Evolutionary conservation across 1,140 invertebrate genomes (phyloP).

Genomic region (Copidosoma floridanum): DNA sequence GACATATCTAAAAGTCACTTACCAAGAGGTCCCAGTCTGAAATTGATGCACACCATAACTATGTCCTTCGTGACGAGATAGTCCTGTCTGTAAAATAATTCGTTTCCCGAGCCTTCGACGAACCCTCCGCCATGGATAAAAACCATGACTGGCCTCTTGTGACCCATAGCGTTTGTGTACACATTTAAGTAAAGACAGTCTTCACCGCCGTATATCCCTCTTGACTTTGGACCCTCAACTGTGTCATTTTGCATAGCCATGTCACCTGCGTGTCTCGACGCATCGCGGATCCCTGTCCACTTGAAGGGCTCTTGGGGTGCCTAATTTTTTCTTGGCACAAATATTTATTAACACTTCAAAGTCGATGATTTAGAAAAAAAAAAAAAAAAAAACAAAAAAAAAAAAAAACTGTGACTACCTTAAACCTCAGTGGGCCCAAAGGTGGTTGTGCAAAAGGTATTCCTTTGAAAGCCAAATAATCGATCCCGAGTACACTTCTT

Average conservation of each 20-base stretch:
- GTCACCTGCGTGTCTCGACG: constrained; percentile 5
- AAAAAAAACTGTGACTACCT: constrained; percentile 8
- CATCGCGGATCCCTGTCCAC: constrained; percentile 28
- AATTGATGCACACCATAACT: constrained; percentile 54
- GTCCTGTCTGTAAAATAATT: constrained; percentile 32
- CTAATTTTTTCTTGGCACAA: constrained; percentile 7
- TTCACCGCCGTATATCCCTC: constrained; percentile 16
- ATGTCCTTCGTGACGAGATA: constrained; percentile 46
- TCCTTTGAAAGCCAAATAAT: constrained; percentile 23
- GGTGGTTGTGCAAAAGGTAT: constrained; percentile 30
- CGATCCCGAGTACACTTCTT: constrained; percentile 1
- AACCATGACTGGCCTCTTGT: constrained; percentile 36
- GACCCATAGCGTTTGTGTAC: not conserved
- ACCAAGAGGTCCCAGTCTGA: constrained; percentile 51
- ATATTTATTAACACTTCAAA: too few relatives aligned
- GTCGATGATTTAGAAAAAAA: too few relatives aligned
- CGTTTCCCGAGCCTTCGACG: constrained; percentile 18
- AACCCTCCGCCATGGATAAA: constrained; percentile 46
- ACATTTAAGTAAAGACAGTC: constrained; percentile 34
- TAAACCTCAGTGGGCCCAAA: constrained; percentile 19
- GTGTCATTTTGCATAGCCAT: not conserved
- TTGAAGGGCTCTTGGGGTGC: constrained; percentile 22
- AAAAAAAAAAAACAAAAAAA: too few relatives aligned
- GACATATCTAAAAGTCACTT: too few relatives aligned
- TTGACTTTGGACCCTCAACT: not conserved